These are phyloP conservation scores for Halocynthia roretzi DNA, from an alignment of 23 tunicate genomes.

Conservation along the genomic window DNA sequence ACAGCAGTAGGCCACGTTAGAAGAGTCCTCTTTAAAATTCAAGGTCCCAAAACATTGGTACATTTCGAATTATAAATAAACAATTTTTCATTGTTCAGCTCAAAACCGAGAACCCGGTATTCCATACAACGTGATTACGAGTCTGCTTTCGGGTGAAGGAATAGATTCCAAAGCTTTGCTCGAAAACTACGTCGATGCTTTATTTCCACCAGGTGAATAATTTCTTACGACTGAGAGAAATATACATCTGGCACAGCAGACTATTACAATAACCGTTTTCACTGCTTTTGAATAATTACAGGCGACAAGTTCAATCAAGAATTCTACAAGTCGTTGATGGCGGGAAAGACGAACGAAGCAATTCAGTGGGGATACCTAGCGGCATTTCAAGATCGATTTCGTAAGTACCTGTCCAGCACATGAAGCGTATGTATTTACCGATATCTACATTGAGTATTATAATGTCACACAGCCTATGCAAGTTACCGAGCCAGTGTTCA, in stretches of 20 bases:
- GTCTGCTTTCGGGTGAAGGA: neutral
- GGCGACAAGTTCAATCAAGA: constrained; percentile 29
- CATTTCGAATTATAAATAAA: neutral
- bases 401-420: constrained; percentile 26
- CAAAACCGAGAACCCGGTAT: neutral
- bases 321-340: constrained; percentile 47
- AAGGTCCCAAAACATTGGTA: neutral
- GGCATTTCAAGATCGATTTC: constrained; percentile 17
- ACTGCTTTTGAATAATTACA: neutral
- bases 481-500: neutral
- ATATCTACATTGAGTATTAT: too few relatives aligned
- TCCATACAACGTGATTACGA: constrained; percentile 8
- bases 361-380: constrained; percentile 45
- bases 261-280: neutral
- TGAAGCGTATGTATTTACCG: too few relatives aligned
- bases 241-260: neutral
- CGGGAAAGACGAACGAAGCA: constrained; percentile 52
- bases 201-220: constrained; percentile 1
- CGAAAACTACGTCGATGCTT: neutral
- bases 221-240: neutral
- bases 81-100: constrained; percentile 2
- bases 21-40: neutral
- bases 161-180: constrained; percentile 2
- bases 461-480: neutral
- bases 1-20: neutral